phyloP scores from a whole-genome alignment of 2,888 invertebrate genomes.

The Synergus gifuensis region DNA sequence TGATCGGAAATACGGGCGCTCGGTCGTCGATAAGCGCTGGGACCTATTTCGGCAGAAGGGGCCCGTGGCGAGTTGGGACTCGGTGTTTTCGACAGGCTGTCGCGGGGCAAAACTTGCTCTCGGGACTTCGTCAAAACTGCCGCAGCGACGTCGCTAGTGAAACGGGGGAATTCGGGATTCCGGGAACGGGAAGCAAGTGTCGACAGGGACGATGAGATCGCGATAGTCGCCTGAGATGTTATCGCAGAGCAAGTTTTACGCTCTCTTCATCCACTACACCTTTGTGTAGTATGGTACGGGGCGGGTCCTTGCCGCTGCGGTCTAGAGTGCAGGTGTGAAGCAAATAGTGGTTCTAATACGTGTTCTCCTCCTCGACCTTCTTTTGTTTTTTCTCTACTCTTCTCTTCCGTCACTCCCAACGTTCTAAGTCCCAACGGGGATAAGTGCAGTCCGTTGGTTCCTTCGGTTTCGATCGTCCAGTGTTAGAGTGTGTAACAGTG shows the following conservation, averaged over 20 bases:
- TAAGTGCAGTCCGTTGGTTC: slow-evolving; percentile 28
- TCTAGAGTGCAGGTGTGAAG: slow-evolving; percentile 56
- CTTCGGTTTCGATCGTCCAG: slow-evolving; percentile 19
- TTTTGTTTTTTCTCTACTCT: background rate
- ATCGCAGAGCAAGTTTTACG: slow-evolving; percentile 75
- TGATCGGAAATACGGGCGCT: slow-evolving; percentile 52
- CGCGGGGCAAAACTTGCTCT: slow-evolving; percentile 16
- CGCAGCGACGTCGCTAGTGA: slow-evolving; percentile 42
- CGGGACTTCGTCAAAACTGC: slow-evolving; percentile 23
- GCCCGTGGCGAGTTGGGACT: slow-evolving; percentile 49
- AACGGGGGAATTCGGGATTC: slow-evolving; percentile 48
- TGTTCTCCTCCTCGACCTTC: slow-evolving; percentile 37
- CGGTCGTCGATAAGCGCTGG: slow-evolving; percentile 21
- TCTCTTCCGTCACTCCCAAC: background rate
- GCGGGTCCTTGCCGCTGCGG: slow-evolving; percentile 70
- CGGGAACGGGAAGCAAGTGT: slow-evolving; percentile 48
- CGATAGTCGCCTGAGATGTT: slow-evolving; percentile 67
- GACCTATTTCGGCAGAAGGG: slow-evolving; percentile 39
- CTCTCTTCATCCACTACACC: slow-evolving; percentile 75
- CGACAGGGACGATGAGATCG: slow-evolving; percentile 48
- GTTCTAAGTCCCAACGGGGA: slow-evolving; percentile 22
- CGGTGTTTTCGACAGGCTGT: slow-evolving; percentile 1
- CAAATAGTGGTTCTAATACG: slow-evolving; percentile 42
- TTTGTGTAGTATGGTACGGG: slow-evolving; percentile 75
- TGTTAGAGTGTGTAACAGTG: slow-evolving; percentile 40